Evolutionary conservation across 2,113 vertebrate species (phyloP).

Genomic region (Struthio camelus): DNA sequence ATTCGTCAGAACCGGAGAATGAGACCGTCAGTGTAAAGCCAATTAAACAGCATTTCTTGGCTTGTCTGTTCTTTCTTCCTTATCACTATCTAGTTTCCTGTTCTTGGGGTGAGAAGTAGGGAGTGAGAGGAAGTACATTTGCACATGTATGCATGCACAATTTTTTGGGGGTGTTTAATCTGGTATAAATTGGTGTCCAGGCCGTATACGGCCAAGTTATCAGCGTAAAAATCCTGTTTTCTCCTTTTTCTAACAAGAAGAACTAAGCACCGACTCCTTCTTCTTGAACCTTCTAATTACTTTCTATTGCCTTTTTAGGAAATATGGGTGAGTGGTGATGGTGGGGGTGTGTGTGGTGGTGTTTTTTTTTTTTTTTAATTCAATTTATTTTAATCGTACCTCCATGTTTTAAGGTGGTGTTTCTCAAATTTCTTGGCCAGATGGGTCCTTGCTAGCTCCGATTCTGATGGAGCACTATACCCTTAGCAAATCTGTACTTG

Average conservation of each 20-base stretch:
- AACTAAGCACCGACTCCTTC: background rate
- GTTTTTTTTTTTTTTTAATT: background rate
- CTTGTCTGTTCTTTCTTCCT: slow-evolving; percentile 19
- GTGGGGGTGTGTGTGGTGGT: too few species aligned
- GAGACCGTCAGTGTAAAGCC: background rate
- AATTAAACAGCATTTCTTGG: slow-evolving; percentile 21
- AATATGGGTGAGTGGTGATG: background rate
- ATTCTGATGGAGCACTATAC: accelerated
- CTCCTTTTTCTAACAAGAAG: background rate
- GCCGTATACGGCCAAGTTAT: background rate
- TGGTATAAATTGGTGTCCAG: background rate
- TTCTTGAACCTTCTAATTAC: background rate
- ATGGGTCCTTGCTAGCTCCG: background rate
- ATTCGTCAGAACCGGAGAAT: slow-evolving; percentile 12
- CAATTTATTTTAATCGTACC: background rate
- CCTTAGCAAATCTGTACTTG: background rate
- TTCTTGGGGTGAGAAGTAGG: background rate
- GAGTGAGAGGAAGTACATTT: background rate
- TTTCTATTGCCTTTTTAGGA: background rate
- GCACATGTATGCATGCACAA: too few species aligned
- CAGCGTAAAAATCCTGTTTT: background rate
- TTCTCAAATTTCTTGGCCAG: background rate
- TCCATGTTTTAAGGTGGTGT: background rate
- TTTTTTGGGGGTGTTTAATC: background rate
- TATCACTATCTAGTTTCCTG: slow-evolving; percentile 14